Conservation (phyloP, 2,888 invertebrate genomes). For the Gari tellinella region DNA sequence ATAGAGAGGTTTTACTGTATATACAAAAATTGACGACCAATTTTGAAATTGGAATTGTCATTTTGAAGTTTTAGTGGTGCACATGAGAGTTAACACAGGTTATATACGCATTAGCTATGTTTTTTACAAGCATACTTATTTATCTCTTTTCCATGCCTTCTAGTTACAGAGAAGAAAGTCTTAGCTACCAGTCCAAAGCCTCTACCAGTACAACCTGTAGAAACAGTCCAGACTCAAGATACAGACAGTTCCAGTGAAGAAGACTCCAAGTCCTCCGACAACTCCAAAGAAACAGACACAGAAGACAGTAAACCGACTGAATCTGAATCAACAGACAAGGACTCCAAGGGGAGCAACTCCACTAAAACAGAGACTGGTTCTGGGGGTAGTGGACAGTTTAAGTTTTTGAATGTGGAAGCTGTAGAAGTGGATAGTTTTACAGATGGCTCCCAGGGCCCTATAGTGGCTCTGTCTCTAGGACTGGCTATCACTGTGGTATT, state of each 20-base stretch:
- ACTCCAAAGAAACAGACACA: slow-evolving; percentile 8
- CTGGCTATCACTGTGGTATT: slow-evolving; percentile 92
- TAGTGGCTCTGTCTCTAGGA: slow-evolving; percentile 86
- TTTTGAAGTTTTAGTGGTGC: too few relatives aligned
- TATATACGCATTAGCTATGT: too few relatives aligned
- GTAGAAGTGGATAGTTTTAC: slow-evolving; percentile 66
- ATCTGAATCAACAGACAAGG: slow-evolving; percentile 9
- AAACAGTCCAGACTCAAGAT: not conserved
- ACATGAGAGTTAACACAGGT: too few relatives aligned
- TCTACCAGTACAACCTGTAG: too few relatives aligned
- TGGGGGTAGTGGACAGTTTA: slow-evolving; percentile 37
- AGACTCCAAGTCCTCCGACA: slow-evolving; percentile 19
- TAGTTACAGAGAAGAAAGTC: too few relatives aligned
- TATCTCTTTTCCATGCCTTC: too few relatives aligned
- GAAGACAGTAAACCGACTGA: slow-evolving; percentile 4
- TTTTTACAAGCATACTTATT: too few relatives aligned
- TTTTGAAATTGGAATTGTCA: too few relatives aligned
- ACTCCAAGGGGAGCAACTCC: slow-evolving; percentile 12
- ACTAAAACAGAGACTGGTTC: not conserved
- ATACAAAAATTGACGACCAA: too few relatives aligned
- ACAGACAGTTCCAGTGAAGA: slow-evolving; percentile 5
- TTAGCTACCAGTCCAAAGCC: too few relatives aligned
- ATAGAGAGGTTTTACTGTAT: too few relatives aligned
- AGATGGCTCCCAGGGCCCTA: slow-evolving; percentile 77
- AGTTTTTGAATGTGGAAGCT: slow-evolving; percentile 37